A percentile compares a stretch with the other conserved stretches of the same genome.
phyloP scores from a whole-genome alignment of 2,797 vertebrate species.

The Manis javanica region DNA sequence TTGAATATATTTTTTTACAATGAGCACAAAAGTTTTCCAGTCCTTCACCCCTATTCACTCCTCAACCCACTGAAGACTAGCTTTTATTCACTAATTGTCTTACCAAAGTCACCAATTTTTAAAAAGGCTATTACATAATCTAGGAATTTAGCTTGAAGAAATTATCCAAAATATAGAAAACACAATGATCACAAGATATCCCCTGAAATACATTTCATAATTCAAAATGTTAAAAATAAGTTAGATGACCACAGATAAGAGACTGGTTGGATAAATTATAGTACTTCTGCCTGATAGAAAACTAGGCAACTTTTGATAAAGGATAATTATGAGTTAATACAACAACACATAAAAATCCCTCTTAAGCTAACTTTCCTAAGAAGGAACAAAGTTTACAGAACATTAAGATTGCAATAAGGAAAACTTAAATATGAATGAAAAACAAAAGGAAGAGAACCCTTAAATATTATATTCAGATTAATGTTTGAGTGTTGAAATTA shows the following conservation, averaged over 20 bases:
- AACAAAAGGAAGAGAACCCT: constrained; percentile 4
- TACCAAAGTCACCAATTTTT: not conserved
- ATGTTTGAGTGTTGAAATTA: not conserved
- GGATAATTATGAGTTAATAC: not conserved
- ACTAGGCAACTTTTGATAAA: not conserved
- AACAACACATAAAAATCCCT: not conserved
- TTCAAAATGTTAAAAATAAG: constrained; percentile 15
- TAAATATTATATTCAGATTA: constrained; percentile 7
- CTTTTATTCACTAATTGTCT: constrained; percentile 32
- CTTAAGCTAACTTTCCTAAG: not conserved
- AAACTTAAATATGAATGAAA: not conserved
- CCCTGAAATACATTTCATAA: not conserved
- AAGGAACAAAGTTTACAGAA: not conserved
- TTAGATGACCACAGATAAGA: not conserved
- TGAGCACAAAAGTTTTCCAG: not conserved
- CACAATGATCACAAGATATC: not conserved
- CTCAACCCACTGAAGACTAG: not conserved
- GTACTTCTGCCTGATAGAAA: not conserved
- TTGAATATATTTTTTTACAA: constrained; percentile 13
- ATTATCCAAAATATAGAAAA: not conserved
- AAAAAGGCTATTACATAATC: not conserved
- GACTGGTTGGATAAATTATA: not conserved
- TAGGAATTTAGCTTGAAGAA: constrained; percentile 3
- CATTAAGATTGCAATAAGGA: not conserved
- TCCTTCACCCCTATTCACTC: not conserved